Conservation (phyloP, 1,140 invertebrate species). For the Ostrea denselamellosa region DNA sequence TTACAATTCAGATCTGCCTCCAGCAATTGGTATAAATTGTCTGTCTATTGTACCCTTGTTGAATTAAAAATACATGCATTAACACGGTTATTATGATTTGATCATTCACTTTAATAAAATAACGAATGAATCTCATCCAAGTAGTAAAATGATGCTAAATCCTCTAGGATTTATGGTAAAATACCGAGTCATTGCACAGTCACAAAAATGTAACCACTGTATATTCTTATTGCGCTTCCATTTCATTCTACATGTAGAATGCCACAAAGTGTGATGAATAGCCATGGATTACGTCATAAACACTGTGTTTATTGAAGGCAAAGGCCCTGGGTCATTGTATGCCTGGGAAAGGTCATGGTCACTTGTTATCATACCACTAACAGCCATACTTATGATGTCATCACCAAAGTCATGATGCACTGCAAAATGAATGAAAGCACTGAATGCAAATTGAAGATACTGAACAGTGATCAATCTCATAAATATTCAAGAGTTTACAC, state of each 20-base stretch:
- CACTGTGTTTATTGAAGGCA: conserved; percentile 73
- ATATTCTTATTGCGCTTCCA: background rate
- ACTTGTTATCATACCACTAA: conserved; percentile 67
- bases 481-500: background rate
- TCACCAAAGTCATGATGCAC: conserved; percentile 55
- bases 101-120: no score
- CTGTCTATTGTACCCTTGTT: background rate
- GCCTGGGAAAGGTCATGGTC: conserved; percentile 70
- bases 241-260: background rate
- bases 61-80: background rate
- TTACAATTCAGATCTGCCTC: conserved; percentile 44
- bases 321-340: conserved; percentile 68
- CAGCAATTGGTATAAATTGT: background rate
- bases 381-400: conserved; percentile 69
- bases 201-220: background rate
- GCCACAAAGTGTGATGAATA: background rate
- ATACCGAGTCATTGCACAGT: background rate
- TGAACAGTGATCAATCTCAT: background rate
- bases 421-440: background rate
- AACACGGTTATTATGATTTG: background rate
- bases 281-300: conserved; percentile 63
- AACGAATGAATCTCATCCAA: conserved; percentile 19
- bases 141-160: background rate
- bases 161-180: background rate
- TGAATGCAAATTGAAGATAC: background rate